Evolutionary conservation across 2,888 invertebrate species (phyloP).

Genomic region (Prenolepis imparis): DNA sequence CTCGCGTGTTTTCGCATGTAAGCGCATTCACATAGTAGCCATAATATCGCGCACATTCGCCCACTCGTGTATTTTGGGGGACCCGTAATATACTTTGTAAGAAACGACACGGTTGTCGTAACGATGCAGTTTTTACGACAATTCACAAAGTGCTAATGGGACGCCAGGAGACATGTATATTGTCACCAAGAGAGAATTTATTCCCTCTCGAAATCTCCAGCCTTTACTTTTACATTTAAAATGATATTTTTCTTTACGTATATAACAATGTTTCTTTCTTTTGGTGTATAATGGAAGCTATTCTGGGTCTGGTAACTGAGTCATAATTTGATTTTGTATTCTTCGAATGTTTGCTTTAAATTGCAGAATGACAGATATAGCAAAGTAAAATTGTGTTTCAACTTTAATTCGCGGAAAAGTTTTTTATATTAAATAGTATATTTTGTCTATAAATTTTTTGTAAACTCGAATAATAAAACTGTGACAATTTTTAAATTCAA

Average conservation of each 20-base stretch:
- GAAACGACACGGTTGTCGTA: background rate
- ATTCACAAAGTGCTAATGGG: constrained; percentile 1
- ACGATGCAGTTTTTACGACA: background rate
- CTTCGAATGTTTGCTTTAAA: background rate
- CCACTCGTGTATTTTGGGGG: constrained; percentile 5
- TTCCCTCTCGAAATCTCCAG: constrained; percentile 1
- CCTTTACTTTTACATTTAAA: constrained; percentile 1
- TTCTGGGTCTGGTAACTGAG: background rate
- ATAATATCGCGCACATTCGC: background rate
- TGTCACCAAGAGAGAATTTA: background rate
- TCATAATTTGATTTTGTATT: background rate
- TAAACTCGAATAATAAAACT: background rate
- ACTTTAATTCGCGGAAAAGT: background rate
- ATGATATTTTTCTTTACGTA: background rate
- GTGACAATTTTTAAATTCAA: constrained; percentile 44
- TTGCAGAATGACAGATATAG: background rate
- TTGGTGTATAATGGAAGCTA: background rate
- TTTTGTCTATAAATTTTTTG: background rate
- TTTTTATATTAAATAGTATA: background rate
- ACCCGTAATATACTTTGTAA: background rate
- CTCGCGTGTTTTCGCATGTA: background rate
- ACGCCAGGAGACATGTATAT: background rate
- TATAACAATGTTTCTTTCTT: constrained; percentile 1
- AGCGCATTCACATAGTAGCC: background rate
- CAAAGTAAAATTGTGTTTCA: background rate